A percentile compares a stretch with the other conserved stretches of the same genome.
These are phyloP conservation scores for Callospermophilus lateralis DNA, from an alignment of 2,113 vertebrate genomes.

Conservation along the genomic window DNA sequence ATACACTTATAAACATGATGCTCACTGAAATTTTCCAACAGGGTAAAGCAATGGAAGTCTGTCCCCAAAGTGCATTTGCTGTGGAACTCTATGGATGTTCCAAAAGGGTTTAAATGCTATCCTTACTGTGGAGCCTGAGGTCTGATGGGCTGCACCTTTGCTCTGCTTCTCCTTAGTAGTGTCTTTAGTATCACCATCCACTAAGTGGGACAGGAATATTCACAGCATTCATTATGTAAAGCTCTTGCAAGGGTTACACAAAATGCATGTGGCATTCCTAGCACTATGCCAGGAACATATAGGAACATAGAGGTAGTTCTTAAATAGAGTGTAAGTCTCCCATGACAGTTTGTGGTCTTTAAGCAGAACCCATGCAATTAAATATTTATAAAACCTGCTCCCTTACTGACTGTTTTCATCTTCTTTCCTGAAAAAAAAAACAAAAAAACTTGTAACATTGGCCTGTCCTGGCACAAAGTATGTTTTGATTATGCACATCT, in stretches of 20 bases:
- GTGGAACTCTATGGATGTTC: accelerated
- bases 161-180: not conserved
- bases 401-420: not conserved
- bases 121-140: not conserved
- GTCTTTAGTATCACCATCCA: not conserved
- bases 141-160: not conserved
- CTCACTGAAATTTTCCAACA: not conserved
- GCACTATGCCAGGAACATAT: not conserved
- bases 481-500: constrained; percentile 62
- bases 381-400: not conserved
- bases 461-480: not conserved
- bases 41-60: not conserved
- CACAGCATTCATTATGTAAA: not conserved
- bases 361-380: not conserved
- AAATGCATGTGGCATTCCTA: not conserved
- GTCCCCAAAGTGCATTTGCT: not conserved
- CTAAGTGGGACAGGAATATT: not conserved
- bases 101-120: not conserved
- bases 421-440: not conserved
- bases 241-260: not conserved
- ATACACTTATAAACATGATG: not conserved
- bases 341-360: not conserved
- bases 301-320: not conserved
- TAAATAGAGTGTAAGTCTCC: not conserved
- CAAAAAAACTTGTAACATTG: not conserved